phyloP scores from a whole-genome alignment of 2,888 invertebrate species.

The Colletes collaris region DNA sequence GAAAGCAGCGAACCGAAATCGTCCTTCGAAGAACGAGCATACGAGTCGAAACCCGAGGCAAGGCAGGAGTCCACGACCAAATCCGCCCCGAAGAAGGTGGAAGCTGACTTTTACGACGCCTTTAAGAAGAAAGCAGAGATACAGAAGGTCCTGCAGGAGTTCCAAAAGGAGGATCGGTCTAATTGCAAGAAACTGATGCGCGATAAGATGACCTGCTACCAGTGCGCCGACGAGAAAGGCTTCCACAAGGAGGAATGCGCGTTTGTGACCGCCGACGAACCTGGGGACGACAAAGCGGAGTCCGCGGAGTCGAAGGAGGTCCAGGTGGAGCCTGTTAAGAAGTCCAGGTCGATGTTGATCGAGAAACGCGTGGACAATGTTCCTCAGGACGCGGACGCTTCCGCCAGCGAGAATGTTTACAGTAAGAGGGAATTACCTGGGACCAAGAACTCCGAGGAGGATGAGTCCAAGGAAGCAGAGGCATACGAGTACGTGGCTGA shows the following conservation, averaged over 20 bases:
- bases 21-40: not conserved
- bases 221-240: conserved; percentile 88
- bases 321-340: conserved; percentile 44
- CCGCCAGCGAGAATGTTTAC: conserved; percentile 55
- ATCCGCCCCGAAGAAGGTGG: conserved; percentile 42
- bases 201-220: conserved; percentile 91
- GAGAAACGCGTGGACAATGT: conserved; percentile 46
- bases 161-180: conserved; percentile 89
- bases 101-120: conserved; percentile 69
- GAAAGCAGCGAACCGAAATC: conserved; percentile 5
- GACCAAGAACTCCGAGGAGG: conserved; percentile 39
- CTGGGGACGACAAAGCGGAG: conserved; percentile 87
- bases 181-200: conserved; percentile 89
- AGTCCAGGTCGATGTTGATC: conserved; percentile 34
- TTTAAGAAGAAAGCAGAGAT: conserved; percentile 86
- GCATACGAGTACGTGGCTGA: conserved; percentile 85
- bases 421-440: conserved; percentile 66
- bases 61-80: not conserved
- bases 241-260: conserved; percentile 91
- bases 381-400: conserved; percentile 59
- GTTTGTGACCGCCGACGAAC: conserved; percentile 89
- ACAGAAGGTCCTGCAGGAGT: conserved; percentile 89
- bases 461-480: conserved; percentile 69
- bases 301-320: conserved; percentile 87
- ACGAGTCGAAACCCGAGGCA: conserved; percentile 19